Percentiles rank a stretch among this genome's conserved stretches.
phyloP scores from a whole-genome alignment of 35 echinoderm and acorn worm genomes.

The Chiridota heheva region DNA sequence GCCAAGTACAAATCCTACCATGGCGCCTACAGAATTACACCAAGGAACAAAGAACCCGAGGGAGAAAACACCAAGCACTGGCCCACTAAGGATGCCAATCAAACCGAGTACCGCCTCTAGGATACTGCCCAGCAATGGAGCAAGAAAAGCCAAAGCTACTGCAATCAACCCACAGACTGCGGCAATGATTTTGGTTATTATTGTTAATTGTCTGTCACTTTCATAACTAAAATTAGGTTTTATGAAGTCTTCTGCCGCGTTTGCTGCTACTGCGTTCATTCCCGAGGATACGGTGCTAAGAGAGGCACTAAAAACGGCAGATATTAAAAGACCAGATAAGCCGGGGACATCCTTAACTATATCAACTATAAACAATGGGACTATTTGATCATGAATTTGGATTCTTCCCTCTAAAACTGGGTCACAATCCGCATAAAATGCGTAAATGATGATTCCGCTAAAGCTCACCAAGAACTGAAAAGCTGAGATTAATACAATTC shows the following conservation, averaged over 20 bases:
- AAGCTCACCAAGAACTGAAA: not conserved
- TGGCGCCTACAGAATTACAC: conserved; percentile 14
- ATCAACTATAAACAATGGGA: conserved; percentile 48
- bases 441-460: conserved; percentile 43
- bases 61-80: conserved; percentile 25
- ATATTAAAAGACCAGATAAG: conserved; percentile 35
- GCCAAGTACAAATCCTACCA: not conserved
- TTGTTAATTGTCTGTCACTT: not conserved
- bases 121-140: conserved; percentile 7
- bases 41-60: conserved; percentile 37
- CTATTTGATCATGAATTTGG: conserved; percentile 10
- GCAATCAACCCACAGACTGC: conserved; percentile 20
- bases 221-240: conserved; percentile 53
- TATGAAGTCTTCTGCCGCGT: conserved; percentile 35
- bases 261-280: conserved; percentile 34
- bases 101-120: conserved; percentile 17
- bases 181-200: conserved; percentile 22
- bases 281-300: conserved; percentile 48
- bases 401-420: conserved; percentile 25
- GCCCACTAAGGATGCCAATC: conserved; percentile 26
- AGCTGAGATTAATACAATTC: not conserved
- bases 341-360: conserved; percentile 3
- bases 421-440: conserved; percentile 36
- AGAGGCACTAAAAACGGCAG: conserved; percentile 44
- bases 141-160: conserved; percentile 7